phyloP scores from a whole-genome alignment of 2,797 vertebrate species.

The Pagetopsis macropterus region DNA sequence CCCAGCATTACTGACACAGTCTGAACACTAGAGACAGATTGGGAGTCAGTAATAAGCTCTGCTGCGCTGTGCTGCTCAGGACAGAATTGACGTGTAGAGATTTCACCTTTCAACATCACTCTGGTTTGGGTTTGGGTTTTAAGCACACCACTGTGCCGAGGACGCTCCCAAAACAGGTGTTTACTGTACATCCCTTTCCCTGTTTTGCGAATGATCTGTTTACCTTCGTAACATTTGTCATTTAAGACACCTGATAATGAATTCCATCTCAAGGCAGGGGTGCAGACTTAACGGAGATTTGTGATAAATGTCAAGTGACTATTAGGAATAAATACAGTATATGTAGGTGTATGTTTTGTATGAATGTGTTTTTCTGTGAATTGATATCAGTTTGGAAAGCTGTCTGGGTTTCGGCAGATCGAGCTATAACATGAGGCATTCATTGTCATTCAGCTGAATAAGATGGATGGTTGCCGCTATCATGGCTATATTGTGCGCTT shows the following conservation, averaged over 20 bases:
- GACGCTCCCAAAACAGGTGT: constrained; percentile 71
- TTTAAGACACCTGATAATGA: constrained; percentile 70
- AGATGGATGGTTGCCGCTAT: constrained; percentile 70
- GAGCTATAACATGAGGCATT: constrained; percentile 57
- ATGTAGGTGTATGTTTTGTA: constrained; percentile 44
- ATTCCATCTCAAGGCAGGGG: constrained; percentile 54
- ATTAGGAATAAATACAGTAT: constrained; percentile 65
- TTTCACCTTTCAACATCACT: constrained; percentile 73
- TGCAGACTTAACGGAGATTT: constrained; percentile 55
- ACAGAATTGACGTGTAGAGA: constrained; percentile 72
- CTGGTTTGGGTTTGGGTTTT: constrained; percentile 54
- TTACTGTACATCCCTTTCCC: constrained; percentile 54
- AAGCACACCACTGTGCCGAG: constrained; percentile 48
- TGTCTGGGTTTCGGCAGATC: constrained; percentile 63
- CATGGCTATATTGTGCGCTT: constrained; percentile 37
- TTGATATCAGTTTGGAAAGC: constrained; percentile 54
- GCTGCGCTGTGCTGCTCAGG: constrained; percentile 66
- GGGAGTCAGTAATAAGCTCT: constrained; percentile 78
- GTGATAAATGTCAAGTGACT: constrained; percentile 70
- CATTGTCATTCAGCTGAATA: constrained; percentile 71
- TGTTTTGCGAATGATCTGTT: constrained; percentile 68
- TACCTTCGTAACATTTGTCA: constrained; percentile 72
- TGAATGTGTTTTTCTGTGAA: constrained; percentile 55
- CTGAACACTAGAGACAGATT: constrained; percentile 82
- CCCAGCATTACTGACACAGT: constrained; percentile 67